phyloP scores from a whole-genome alignment of 2,113 vertebrate genomes.

The Pholis gunnellus region DNA sequence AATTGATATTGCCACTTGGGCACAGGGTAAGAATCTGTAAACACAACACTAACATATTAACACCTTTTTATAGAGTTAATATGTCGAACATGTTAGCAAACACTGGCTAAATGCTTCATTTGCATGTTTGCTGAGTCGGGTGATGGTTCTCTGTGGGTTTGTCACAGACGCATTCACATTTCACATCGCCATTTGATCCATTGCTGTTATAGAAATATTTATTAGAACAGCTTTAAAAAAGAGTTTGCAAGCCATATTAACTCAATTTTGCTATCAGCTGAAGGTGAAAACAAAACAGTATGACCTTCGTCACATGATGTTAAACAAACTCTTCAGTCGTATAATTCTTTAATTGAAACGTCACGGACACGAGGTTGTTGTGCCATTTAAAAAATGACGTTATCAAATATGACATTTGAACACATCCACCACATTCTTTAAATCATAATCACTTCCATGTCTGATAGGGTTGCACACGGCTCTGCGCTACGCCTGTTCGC shows the following conservation, averaged over 20 bases:
- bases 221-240: neutral
- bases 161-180: too few species aligned
- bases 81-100: neutral
- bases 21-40: neutral
- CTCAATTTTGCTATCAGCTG: too few species aligned
- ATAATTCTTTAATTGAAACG: neutral
- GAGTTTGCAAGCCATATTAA: neutral
- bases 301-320: neutral
- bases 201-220: neutral
- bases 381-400: neutral
- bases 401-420: slow-evolving; percentile 19
- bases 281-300: too few species aligned
- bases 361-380: neutral
- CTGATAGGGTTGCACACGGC: slow-evolving; percentile 1
- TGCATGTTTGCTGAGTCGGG: neutral
- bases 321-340: neutral
- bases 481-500: slow-evolving; percentile 27
- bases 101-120: neutral
- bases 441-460: slow-evolving; percentile 28
- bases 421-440: slow-evolving; percentile 8
- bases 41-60: neutral
- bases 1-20: neutral
- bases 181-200: neutral
- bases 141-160: neutral
- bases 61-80: neutral